Evolutionary conservation across 1,140 invertebrate species (phyloP).

Genomic region (Sitophilus oryzae): DNA sequence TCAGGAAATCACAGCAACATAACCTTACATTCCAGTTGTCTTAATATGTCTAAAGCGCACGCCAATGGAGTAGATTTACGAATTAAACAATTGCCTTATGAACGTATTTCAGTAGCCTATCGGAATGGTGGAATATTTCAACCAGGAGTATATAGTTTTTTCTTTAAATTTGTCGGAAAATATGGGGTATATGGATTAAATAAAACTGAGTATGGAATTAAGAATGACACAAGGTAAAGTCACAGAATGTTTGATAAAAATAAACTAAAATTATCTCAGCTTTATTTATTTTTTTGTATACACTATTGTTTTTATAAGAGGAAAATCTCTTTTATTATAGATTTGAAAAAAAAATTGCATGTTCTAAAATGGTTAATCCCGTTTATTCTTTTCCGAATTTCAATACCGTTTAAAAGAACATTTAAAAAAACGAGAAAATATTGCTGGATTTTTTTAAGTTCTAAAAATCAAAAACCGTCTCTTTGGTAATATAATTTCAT

Average conservation of each 20-base stretch:
- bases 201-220: slow-evolving; percentile 6
- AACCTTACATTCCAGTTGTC: slow-evolving; percentile 4
- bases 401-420: neutral
- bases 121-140: slow-evolving; percentile 9
- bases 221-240: slow-evolving; percentile 5
- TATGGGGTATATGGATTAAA: slow-evolving; percentile 6
- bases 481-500: no score
- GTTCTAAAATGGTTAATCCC: no score
- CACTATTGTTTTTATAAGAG: no score
- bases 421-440: neutral
- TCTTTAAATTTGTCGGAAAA: slow-evolving; percentile 10
- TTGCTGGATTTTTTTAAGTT: neutral
- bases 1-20: slow-evolving; percentile 1
- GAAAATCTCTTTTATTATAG: no score
- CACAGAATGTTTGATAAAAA: no score
- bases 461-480: no score
- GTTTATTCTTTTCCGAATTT: no score
- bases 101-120: slow-evolving; percentile 12
- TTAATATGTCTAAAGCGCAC: slow-evolving; percentile 12
- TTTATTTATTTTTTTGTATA: no score
- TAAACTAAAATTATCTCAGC: no score
- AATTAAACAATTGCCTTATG: no score
- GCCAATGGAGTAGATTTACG: no score
- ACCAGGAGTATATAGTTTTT: slow-evolving; percentile 14
- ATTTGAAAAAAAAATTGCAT: no score